phyloP scores from a whole-genome alignment of 2,113 vertebrate genomes.

The Apodemus sylvaticus region DNA sequence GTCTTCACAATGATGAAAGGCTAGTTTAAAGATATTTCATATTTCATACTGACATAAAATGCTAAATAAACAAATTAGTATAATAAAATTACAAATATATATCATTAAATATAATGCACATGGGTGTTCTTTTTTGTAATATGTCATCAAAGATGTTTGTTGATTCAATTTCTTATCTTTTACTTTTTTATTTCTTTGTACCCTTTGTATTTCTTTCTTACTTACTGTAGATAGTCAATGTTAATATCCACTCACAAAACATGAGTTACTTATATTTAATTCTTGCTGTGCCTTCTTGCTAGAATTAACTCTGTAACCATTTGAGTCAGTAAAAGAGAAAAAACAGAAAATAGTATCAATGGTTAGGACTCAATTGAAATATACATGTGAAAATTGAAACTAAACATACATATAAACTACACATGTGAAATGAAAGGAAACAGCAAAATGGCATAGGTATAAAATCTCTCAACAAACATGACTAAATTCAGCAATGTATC shows the following conservation, averaged over 20 bases:
- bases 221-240: background rate
- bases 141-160: background rate
- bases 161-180: background rate
- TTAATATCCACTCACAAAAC: background rate
- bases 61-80: background rate
- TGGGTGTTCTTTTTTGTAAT: rapidly evolving
- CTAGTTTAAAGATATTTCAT: background rate
- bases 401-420: too few relatives aligned
- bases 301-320: background rate
- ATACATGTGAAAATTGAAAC: background rate
- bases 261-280: background rate
- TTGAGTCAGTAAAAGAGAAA: background rate
- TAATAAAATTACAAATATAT: background rate
- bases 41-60: background rate
- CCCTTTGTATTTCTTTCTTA: background rate
- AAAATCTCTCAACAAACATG: background rate
- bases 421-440: background rate
- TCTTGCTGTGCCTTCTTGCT: background rate
- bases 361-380: background rate
- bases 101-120: background rate
- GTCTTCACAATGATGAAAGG: too few relatives aligned
- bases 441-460: background rate
- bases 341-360: background rate
- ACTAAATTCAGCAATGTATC: background rate
- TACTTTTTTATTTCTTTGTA: background rate